phyloP scores from a whole-genome alignment of 1,140 invertebrate species.

The Agrilus planipennis region DNA sequence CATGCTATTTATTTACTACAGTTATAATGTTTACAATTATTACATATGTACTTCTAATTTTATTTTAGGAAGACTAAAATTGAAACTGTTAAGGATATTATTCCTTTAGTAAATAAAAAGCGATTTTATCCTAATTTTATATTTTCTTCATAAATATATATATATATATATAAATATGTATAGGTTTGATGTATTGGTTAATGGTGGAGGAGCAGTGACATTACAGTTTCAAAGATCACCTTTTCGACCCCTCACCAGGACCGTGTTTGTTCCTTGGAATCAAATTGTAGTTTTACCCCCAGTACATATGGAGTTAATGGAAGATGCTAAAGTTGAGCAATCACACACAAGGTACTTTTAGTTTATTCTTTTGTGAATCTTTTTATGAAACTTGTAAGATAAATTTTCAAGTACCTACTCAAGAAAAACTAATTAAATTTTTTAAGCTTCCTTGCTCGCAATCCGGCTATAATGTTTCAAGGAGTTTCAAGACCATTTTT shows the following conservation, averaged over 20 bases:
- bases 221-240: constrained; percentile 89
- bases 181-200: constrained; percentile 97
- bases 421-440: too few species aligned
- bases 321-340: constrained; percentile 50
- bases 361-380: neutral
- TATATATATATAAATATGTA: constrained; percentile 3
- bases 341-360: constrained; percentile 39
- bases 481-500: constrained; percentile 45
- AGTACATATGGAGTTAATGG: constrained; percentile 72
- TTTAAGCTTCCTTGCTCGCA: constrained; percentile 17
- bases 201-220: constrained; percentile 96
- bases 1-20: too few species aligned
- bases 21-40: too few species aligned
- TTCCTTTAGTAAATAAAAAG: too few species aligned
- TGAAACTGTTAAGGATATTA: too few species aligned
- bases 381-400: neutral
- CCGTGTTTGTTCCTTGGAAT: constrained; percentile 91
- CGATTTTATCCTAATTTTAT: too few species aligned
- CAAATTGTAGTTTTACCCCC: constrained; percentile 84
- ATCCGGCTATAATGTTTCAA: constrained; percentile 44
- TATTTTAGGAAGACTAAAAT: too few species aligned
- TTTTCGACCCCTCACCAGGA: constrained; percentile 74
- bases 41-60: too few species aligned
- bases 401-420: neutral
- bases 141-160: too few species aligned